Base-by-base conservation (phyloP, 2,888 invertebrate species). In the Trypoxylon attenuatum region DNA sequence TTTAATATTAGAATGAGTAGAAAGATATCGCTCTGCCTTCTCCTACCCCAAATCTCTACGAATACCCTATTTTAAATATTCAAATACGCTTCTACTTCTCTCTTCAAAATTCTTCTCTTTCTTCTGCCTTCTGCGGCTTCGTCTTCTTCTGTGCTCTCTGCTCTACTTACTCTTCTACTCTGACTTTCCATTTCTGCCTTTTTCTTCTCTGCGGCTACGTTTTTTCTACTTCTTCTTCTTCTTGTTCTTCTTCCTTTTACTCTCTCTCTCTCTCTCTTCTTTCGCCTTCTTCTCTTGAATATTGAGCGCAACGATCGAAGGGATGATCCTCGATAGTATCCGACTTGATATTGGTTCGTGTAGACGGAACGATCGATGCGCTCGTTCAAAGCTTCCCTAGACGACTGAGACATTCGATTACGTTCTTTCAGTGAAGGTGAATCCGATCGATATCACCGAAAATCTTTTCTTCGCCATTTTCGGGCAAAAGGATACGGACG, bases 401-500 rank as follows among this genome's bases (percentile, higher is more conserved):
- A 29, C 42, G 23, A 63, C 38, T 54, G 49, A 57, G 58, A 58
- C 22, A 46, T 22, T 29, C 43, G 45, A 56, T 56, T 56, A 38
- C 56, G n/a, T 65, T 68, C 49, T 66, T 68, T 66, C 94, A 96
- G 96, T 96, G 88, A 91, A 92, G 87, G 94, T 95, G 92, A 94
- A 94, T 89, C 95, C 96, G 82, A 89, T 96, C 83, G 93, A 94
- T 87, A 96, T 98, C 77, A 96, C 98, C 89, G 98, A 99, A 90
- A 92, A 98, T 89, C 92, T 99, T 83, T 99, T 99, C 92, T 99
- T 98, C 90, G 97, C 98, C 80, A 94, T 99, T 86, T 99, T 99
- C 89, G 99, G 99, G 73, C 94, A 98, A 88, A 97, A 95, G 78
- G 92, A 92, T 64, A 92, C 94, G 74, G 93, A 94, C 78, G 92